Conservation (phyloP, 1,140 invertebrate genomes). For the Apis dorsata region DNA sequence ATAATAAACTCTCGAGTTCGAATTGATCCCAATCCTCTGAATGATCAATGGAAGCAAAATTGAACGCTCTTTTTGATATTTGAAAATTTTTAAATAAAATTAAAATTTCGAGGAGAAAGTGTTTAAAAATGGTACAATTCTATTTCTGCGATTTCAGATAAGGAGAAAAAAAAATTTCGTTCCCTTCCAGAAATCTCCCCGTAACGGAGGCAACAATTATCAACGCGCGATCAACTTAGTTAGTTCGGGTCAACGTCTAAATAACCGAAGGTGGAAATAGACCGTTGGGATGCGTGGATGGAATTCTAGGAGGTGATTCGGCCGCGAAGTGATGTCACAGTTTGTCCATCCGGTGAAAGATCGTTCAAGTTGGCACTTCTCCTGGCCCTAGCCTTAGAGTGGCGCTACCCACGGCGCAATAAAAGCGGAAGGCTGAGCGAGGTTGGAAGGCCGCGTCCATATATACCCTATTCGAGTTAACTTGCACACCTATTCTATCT, state of each 20-base stretch:
- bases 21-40: too few relatives aligned
- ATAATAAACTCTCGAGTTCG: too few relatives aligned
- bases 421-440: constrained; percentile 71
- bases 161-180: neutral
- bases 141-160: too few relatives aligned
- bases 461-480: constrained; percentile 37
- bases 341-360: constrained; percentile 48
- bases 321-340: constrained; percentile 38
- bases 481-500: neutral
- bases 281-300: neutral
- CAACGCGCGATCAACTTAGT: too few relatives aligned
- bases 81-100: too few relatives aligned
- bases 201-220: neutral
- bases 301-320: constrained; percentile 35
- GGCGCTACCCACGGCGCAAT: constrained; percentile 52
- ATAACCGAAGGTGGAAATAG: constrained; percentile 26
- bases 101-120: too few relatives aligned
- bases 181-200: neutral
- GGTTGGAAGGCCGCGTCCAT: constrained; percentile 67
- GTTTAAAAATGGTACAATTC: too few relatives aligned
- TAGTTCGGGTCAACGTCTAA: neutral
- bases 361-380: constrained; percentile 61
- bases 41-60: too few relatives aligned
- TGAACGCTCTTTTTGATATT: too few relatives aligned
- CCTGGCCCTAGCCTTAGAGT: neutral